Evolutionary conservation across 2,888 invertebrate species (phyloP).

Genomic region (Agonum fuliginosum): DNA sequence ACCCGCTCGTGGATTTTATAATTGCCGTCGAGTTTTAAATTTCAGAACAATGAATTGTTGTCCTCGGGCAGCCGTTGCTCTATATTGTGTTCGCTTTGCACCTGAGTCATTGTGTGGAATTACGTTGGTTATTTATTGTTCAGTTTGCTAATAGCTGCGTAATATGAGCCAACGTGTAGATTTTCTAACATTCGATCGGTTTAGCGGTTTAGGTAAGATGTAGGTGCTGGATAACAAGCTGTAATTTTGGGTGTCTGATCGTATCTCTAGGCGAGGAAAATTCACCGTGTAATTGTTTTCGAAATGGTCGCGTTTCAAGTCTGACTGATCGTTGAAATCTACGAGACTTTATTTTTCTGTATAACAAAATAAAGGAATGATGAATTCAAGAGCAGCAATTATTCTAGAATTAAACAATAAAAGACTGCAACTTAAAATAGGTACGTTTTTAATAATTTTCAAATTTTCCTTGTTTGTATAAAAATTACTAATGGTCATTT

Average conservation of each 20-base stretch:
- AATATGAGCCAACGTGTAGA: slow-evolving; percentile 19
- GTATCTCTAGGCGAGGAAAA: background rate
- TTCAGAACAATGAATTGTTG: slow-evolving; percentile 56
- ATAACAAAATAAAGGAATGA: no score
- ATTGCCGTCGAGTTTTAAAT: slow-evolving; percentile 56
- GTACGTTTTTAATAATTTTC: no score
- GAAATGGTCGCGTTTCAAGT: background rate
- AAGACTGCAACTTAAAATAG: no score
- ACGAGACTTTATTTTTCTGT: no score
- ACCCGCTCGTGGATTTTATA: slow-evolving; percentile 54
- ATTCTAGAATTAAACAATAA: no score
- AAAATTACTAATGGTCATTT: no score
- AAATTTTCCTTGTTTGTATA: no score
- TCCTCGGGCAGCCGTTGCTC: slow-evolving; percentile 46
- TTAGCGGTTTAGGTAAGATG: slow-evolving; percentile 19
- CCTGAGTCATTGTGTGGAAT: slow-evolving; percentile 54
- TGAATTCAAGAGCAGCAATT: no score
- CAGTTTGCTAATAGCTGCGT: slow-evolving; percentile 34
- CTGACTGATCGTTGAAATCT: slow-evolving; percentile 4
- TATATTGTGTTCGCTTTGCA: slow-evolving; percentile 42
- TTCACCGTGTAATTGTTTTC: background rate
- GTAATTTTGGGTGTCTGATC: background rate
- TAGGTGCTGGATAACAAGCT: background rate
- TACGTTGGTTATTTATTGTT: slow-evolving; percentile 29
- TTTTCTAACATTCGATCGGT: slow-evolving; percentile 22